A percentile compares a stretch with the other conserved stretches of the same genome.
Conservation (phyloP, 2,888 invertebrate species). For the Andrena dorsata region DNA sequence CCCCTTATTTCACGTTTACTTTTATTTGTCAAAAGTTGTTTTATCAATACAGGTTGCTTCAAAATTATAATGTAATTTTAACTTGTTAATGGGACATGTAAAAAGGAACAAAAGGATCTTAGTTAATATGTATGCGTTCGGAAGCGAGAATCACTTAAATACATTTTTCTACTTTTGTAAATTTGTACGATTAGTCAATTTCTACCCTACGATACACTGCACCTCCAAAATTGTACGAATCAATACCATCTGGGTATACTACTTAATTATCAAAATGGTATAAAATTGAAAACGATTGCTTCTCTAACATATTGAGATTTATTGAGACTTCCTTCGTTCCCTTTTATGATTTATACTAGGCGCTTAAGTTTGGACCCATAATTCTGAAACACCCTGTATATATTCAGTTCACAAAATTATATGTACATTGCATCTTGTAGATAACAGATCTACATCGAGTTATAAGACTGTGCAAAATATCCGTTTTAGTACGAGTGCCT, state of each 20-base stretch:
- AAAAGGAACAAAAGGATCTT: neutral
- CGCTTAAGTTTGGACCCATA: neutral
- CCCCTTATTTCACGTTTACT: neutral
- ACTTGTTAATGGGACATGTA: neutral
- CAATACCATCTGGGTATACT: neutral
- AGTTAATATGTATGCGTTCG: neutral
- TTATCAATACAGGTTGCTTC: neutral
- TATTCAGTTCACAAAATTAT: neutral
- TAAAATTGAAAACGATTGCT: neutral
- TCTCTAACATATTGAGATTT: too few relatives aligned
- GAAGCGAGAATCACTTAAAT: neutral
- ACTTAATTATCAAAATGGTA: neutral
- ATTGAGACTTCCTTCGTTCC: neutral
- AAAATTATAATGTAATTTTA: neutral
- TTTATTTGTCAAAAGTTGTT: neutral
- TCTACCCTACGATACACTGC: neutral
- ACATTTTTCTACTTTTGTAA: neutral
- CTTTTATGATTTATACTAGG: neutral
- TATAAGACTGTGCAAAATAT: conserved; percentile 16
- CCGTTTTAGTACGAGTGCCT: neutral
- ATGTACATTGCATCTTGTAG: conserved; percentile 7
- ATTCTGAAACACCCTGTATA: conserved; percentile 8
- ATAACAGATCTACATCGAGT: neutral
- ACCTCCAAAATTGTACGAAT: neutral
- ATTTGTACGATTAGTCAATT: neutral